A percentile compares a stretch with the other conserved stretches of the same genome.
These are phyloP conservation scores for Sesia apiformis DNA, from an alignment of 2,888 invertebrate species.

Conservation along the genomic window DNA sequence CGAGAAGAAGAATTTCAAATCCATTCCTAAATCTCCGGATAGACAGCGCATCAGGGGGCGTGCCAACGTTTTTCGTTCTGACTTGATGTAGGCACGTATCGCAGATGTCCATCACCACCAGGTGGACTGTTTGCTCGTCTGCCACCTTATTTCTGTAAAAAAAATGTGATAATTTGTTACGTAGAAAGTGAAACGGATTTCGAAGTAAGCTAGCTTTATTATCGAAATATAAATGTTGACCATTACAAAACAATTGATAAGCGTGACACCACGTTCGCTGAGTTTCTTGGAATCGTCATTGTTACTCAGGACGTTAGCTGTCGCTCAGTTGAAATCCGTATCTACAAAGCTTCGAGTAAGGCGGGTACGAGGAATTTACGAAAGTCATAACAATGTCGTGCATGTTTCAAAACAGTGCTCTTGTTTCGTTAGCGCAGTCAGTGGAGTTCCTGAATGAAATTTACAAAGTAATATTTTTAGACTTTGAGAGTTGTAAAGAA, in stretches of 20 bases:
- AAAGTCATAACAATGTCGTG: conserved; percentile 4
- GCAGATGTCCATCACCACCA: neutral
- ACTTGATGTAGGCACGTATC: no score
- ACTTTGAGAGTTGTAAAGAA: no score
- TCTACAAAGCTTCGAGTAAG: neutral
- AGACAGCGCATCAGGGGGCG: no score
- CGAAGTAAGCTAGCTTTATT: no score
- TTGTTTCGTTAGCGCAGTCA: neutral
- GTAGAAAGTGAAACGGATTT: no score
- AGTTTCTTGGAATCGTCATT: neutral
- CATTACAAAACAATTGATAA: no score
- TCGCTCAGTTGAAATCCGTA: neutral
- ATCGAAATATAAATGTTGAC: no score
- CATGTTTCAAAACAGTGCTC: conserved; percentile 6
- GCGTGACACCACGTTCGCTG: no score
- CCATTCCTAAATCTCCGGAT: no score
- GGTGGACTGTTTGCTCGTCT: neutral
- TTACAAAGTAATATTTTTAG: neutral
- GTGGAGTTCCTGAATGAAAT: neutral
- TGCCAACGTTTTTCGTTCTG: no score
- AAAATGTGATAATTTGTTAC: no score
- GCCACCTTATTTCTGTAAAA: neutral
- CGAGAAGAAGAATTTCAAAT: no score
- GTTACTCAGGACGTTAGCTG: neutral
- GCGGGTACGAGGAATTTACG: neutral